Percentiles rank a stretch among this genome's conserved stretches.
Conservation (phyloP, 2,797 vertebrate species). For the Neosalanx taihuensis region DNA sequence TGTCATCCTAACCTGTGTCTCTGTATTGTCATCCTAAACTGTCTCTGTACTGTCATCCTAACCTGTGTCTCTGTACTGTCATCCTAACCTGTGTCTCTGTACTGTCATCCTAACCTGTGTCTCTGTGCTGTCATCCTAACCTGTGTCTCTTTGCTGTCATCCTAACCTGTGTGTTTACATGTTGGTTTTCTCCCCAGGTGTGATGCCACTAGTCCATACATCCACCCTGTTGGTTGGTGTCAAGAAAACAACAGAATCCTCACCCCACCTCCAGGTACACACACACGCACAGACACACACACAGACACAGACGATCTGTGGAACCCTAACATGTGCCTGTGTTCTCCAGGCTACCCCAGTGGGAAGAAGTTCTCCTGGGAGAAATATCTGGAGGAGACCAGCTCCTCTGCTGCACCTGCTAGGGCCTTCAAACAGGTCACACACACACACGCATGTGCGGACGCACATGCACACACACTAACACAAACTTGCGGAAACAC, state of each 20-base stretch:
- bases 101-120: neutral
- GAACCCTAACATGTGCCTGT: neutral
- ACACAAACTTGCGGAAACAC: neutral
- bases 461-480: neutral
- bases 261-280: constrained; percentile 78
- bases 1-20: too few relatives aligned
- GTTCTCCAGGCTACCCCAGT: constrained; percentile 70
- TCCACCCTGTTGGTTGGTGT: constrained; percentile 85
- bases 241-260: constrained; percentile 79
- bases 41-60: neutral
- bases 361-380: constrained; percentile 82
- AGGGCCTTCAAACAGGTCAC: constrained; percentile 83
- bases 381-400: constrained; percentile 82
- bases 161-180: too few relatives aligned
- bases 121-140: neutral
- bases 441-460: neutral
- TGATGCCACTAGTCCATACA: constrained; percentile 82
- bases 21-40: too few relatives aligned
- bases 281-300: constrained; percentile 5
- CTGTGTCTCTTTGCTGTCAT: neutral
- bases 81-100: neutral
- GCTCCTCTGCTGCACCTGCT: constrained; percentile 80
- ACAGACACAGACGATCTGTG: neutral
- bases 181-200: constrained; percentile 63
- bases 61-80: neutral